Evolutionary conservation across 2,113 vertebrate genomes (phyloP).

Genomic region (Onychostruthus taczanowskii): DNA sequence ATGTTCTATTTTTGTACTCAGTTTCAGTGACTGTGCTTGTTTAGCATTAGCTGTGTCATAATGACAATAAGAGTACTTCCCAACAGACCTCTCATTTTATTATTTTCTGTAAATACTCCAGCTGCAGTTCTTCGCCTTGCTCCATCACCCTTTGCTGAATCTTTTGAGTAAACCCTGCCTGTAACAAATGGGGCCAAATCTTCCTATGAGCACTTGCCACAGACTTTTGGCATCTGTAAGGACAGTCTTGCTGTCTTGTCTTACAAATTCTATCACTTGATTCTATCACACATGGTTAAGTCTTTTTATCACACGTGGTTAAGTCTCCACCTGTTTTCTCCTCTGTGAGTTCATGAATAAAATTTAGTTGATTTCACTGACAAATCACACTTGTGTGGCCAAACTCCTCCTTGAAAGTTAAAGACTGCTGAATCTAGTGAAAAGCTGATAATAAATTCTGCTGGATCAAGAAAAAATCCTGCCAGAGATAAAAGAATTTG

Average conservation of each 20-base stretch:
- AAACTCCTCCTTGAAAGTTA: not conserved
- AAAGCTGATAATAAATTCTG: conserved; percentile 6
- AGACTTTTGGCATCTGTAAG: not conserved
- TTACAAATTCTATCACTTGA: not conserved
- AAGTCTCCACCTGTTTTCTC: not conserved
- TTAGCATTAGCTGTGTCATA: not conserved
- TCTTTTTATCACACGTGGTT: fast-evolving
- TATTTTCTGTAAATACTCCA: not conserved
- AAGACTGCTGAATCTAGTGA: conserved; percentile 24
- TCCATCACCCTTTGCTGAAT: not conserved
- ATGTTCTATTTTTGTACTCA: not conserved
- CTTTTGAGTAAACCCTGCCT: not conserved
- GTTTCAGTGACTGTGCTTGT: not conserved
- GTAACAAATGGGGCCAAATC: not conserved
- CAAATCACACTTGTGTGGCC: not conserved
- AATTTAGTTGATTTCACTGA: not conserved
- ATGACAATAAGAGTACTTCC: fast-evolving
- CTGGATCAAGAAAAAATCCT: not conserved
- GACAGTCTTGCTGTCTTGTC: not conserved
- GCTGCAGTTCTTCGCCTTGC: not conserved
- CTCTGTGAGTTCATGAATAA: not conserved
- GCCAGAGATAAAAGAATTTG: not conserved
- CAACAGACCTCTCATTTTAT: not conserved
- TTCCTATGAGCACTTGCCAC: not conserved
- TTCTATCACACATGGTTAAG: not conserved